A percentile compares a stretch with the other conserved stretches of the same genome.
Conservation (phyloP, 2,797 vertebrate genomes). For the Trematomus bernacchii region DNA sequence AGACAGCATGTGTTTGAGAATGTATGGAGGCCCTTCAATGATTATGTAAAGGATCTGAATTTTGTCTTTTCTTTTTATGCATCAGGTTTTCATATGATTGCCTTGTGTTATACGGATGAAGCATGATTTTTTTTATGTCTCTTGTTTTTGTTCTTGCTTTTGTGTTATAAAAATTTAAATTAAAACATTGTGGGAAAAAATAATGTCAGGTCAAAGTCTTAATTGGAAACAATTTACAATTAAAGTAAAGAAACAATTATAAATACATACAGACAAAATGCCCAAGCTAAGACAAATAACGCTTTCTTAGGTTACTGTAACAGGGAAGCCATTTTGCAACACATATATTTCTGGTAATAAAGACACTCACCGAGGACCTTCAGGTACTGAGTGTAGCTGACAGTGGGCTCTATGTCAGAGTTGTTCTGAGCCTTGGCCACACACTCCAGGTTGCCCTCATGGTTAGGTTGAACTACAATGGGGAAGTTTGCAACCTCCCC, state of each 20-base stretch:
- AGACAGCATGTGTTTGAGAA: too few species aligned
- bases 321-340: not conserved
- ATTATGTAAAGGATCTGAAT: too few species aligned
- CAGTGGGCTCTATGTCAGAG: conserved; percentile 48
- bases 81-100: too few species aligned
- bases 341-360: not conserved
- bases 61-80: too few species aligned
- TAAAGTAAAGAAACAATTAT: not conserved
- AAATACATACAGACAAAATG: not conserved
- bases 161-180: too few species aligned
- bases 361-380: conserved; percentile 77
- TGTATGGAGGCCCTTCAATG: too few species aligned
- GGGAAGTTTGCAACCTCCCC: not conserved
- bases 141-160: too few species aligned
- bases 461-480: fast-evolving
- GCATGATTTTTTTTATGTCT: too few species aligned
- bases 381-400: conserved; percentile 61
- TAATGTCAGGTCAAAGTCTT: not conserved
- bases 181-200: too few species aligned
- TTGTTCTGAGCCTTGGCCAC: conserved; percentile 71
- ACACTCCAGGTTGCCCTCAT: conserved; percentile 72
- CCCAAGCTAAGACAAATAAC: not conserved
- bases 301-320: not conserved
- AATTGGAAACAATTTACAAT: not conserved
- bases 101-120: too few species aligned